Percentiles rank a stretch among this genome's conserved stretches.
Evolutionary conservation across 2,113 vertebrate species (phyloP).

Genomic region (Laticauda colubrina): DNA sequence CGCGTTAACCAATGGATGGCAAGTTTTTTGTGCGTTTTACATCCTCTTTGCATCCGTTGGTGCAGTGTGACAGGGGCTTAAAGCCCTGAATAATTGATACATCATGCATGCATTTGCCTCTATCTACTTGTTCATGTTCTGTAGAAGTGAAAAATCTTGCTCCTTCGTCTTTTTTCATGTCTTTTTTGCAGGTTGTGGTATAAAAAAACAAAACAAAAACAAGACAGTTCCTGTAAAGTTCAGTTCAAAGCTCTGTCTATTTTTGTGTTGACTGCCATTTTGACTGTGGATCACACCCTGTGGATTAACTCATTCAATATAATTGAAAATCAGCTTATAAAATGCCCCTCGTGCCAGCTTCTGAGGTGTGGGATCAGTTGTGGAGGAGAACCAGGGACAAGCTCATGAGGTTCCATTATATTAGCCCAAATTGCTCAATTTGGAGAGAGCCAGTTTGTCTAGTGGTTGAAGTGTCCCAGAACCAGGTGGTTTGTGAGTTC

Average conservation of each 20-base stretch:
- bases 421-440: background rate
- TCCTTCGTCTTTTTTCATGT: background rate
- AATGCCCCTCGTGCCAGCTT: background rate
- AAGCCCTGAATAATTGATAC: background rate
- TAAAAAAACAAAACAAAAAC: background rate
- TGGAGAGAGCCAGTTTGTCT: background rate
- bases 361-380: background rate
- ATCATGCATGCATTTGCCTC: background rate
- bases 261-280: background rate
- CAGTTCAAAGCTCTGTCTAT: background rate
- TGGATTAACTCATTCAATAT: background rate
- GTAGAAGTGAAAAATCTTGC: background rate
- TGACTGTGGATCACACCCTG: background rate
- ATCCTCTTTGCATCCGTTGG: no score
- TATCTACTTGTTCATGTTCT: background rate
- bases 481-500: background rate
- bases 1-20: no score
- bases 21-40: no score
- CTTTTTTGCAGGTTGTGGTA: background rate
- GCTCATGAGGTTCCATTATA: background rate
- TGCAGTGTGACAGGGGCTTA: no score
- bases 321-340: background rate
- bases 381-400: background rate
- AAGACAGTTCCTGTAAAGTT: background rate
- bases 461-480: background rate